Conservation (phyloP, 2,888 invertebrate species). For the Tenthredo livida region DNA sequence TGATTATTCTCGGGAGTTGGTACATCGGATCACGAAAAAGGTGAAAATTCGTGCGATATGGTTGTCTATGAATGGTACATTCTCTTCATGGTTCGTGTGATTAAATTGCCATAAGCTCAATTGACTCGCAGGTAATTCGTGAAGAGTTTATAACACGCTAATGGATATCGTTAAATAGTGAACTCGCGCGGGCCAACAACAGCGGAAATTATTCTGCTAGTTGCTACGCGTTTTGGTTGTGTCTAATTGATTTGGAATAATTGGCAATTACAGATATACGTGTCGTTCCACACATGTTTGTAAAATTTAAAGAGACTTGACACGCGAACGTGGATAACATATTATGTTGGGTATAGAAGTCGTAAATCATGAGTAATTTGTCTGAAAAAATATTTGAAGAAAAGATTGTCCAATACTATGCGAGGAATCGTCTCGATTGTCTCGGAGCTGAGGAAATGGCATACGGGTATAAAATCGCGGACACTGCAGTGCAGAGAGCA, state of each 20-base stretch:
- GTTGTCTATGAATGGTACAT: background rate
- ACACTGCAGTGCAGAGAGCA: background rate
- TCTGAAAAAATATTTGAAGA: background rate
- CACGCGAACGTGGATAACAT: background rate
- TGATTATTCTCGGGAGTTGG: background rate
- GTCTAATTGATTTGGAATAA: constrained; percentile 34
- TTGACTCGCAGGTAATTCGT: constrained; percentile 34
- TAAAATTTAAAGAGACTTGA: constrained; percentile 13
- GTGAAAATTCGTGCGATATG: background rate
- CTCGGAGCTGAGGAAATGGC: background rate
- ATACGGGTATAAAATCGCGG: background rate
- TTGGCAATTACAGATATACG: constrained; percentile 7
- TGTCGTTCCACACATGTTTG: background rate
- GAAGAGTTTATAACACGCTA: constrained; percentile 35
- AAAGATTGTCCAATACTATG: background rate
- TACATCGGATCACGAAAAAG: background rate
- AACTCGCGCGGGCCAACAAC: background rate
- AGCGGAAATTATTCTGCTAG: background rate
- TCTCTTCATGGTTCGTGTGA: background rate
- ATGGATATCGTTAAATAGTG: constrained; percentile 31
- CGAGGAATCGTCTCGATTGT: background rate
- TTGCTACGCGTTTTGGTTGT: background rate
- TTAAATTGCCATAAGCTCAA: constrained; percentile 4
- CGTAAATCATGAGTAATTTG: background rate
- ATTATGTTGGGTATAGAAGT: background rate